Percentiles rank a stretch among this genome's conserved stretches.
These are phyloP conservation scores for Meganola albula DNA, from an alignment of 2,888 invertebrate genomes.

Conservation along the genomic window DNA sequence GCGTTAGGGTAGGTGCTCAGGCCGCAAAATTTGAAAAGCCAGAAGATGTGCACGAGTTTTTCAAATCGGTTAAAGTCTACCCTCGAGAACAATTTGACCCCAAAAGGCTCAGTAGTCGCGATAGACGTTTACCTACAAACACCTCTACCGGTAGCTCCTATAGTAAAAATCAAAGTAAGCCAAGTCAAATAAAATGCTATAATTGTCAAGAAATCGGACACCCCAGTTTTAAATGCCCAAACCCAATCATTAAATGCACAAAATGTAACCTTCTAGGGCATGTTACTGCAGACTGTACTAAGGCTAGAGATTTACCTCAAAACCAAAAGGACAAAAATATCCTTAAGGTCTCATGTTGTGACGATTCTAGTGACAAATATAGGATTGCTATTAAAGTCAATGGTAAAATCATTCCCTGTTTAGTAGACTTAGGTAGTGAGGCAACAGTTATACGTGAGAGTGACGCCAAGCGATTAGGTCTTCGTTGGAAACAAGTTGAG, in stretches of 20 bases:
- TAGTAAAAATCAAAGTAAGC: neutral
- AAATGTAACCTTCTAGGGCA: conserved; percentile 6
- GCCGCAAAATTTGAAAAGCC: too few species aligned
- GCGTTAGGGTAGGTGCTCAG: conserved; percentile 3
- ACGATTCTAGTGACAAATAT: conserved; percentile 2
- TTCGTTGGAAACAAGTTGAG: neutral
- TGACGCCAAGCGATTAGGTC: neutral
- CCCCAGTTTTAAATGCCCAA: conserved; percentile 6
- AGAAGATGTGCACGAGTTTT: conserved; percentile 3
- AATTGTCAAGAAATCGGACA: conserved; percentile 6
- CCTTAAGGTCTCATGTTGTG: neutral
- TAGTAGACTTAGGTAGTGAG: conserved; percentile 3
- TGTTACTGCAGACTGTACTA: neutral
- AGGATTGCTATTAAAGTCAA: conserved; percentile 2
- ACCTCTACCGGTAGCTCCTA: neutral
- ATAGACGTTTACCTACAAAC: neutral
- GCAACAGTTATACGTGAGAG: neutral
- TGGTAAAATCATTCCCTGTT: neutral
- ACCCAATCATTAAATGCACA: conserved; percentile 2
- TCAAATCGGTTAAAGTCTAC: conserved; percentile 2
- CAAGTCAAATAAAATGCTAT: conserved; percentile 6
- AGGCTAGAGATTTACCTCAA: neutral
- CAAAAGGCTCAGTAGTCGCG: neutral
- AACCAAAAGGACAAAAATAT: neutral
- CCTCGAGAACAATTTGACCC: neutral